Evolutionary conservation across 2,797 vertebrate genomes (phyloP).

Genomic region (Pogonophryne albipinna): DNA sequence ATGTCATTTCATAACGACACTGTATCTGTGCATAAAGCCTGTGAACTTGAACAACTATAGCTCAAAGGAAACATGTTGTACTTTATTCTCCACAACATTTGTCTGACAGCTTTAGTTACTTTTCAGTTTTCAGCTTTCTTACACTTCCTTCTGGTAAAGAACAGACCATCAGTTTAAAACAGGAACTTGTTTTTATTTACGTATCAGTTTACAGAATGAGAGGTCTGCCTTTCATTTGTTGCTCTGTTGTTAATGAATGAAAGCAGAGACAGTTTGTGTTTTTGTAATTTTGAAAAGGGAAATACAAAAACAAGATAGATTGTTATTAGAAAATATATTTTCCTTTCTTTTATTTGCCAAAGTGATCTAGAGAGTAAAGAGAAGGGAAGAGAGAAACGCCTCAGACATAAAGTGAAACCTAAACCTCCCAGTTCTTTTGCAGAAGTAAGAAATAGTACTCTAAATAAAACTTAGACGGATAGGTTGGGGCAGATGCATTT

Average conservation of each 20-base stretch:
- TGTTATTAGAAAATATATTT: neutral
- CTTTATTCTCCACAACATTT: too few relatives aligned
- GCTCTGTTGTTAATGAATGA: neutral
- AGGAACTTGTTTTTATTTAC: slow-evolving; percentile 14
- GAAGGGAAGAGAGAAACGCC: neutral
- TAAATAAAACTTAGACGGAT: too few relatives aligned
- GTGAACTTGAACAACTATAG: too few relatives aligned
- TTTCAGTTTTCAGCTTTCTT: neutral
- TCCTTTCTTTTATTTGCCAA: neutral
- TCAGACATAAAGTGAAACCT: slow-evolving; percentile 16
- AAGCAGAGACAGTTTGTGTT: neutral
- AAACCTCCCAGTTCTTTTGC: neutral
- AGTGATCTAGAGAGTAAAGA: neutral
- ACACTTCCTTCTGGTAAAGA: neutral
- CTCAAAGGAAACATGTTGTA: too few relatives aligned
- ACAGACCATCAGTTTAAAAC: slow-evolving; percentile 8
- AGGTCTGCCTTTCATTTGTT: neutral
- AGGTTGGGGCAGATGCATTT: too few relatives aligned
- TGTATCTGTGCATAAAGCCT: too few relatives aligned
- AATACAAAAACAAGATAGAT: neutral
- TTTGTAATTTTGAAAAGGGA: neutral
- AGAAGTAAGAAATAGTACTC: neutral
- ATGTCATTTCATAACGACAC: too few relatives aligned
- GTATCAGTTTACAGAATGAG: neutral
- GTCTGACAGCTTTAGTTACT: too few relatives aligned